These are phyloP conservation scores for Probaryconus sp. DNA, from an alignment of 1,140 invertebrate genomes.

Conservation along the genomic window DNA sequence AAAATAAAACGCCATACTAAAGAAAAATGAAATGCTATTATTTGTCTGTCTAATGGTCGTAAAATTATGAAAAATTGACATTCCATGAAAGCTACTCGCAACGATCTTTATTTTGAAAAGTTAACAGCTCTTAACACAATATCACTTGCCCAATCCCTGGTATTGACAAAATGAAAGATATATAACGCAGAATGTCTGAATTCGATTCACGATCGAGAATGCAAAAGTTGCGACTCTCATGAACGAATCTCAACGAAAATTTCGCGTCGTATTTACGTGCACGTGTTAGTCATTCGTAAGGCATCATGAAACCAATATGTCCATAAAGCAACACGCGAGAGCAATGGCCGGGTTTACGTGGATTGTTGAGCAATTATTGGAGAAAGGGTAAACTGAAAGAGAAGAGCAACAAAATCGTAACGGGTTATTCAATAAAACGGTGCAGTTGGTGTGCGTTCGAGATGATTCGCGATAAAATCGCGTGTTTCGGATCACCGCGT, in stretches of 20 bases:
- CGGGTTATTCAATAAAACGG: constrained; percentile 11
- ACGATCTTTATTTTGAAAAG: too few relatives aligned
- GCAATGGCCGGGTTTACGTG: constrained; percentile 46
- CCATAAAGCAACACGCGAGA: constrained; percentile 50
- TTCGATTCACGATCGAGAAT: background rate
- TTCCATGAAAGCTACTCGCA: too few relatives aligned
- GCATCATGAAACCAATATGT: constrained; percentile 63
- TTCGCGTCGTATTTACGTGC: constrained; percentile 13
- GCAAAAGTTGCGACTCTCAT: background rate
- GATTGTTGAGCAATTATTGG: constrained; percentile 56
- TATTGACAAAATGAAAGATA: too few relatives aligned
- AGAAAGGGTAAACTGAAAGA: constrained; percentile 25
- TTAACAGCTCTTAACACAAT: too few relatives aligned
- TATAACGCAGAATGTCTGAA: too few relatives aligned
- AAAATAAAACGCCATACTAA: too few relatives aligned
- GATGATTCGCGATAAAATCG: too few relatives aligned
- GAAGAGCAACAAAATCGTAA: constrained; percentile 13
- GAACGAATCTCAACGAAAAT: constrained; percentile 1
- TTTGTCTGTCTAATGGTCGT: too few relatives aligned
- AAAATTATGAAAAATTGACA: too few relatives aligned
- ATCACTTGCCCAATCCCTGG: too few relatives aligned
- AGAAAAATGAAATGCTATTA: too few relatives aligned
- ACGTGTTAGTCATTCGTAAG: constrained; percentile 60
- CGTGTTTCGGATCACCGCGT: too few relatives aligned
- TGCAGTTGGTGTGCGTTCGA: background rate